phyloP scores from a whole-genome alignment of 1,140 invertebrate species.

The Magallana ariakensis region DNA sequence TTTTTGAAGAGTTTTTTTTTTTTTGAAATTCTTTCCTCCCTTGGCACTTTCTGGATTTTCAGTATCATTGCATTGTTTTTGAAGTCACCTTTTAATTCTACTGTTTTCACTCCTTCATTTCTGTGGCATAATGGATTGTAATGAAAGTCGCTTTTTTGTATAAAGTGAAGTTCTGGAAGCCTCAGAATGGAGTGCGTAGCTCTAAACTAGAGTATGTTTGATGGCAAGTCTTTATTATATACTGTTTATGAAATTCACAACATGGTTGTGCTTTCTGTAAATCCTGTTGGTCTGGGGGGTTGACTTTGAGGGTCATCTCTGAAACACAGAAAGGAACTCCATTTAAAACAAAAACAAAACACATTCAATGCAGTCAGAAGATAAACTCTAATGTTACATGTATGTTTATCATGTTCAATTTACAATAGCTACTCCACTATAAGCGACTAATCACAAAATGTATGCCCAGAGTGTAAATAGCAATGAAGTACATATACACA shows the following conservation, averaged over 20 bases:
- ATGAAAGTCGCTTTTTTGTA: background rate
- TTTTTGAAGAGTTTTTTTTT: background rate
- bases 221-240: background rate
- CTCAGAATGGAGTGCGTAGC: constrained; percentile 34
- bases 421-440: no score
- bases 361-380: background rate
- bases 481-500: no score
- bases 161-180: background rate
- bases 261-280: constrained; percentile 38
- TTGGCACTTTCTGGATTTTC: background rate
- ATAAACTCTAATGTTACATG: no score
- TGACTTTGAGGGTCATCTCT: constrained; percentile 13
- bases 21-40: constrained; percentile 27
- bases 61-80: no score
- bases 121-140: constrained; percentile 1
- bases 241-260: constrained; percentile 19
- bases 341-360: background rate
- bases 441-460: no score
- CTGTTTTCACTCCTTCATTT: background rate
- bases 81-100: background rate
- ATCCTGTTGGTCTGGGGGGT: constrained; percentile 17
- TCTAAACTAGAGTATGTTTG: background rate
- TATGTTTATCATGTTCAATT: no score
- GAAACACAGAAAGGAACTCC: background rate
- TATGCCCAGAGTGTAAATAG: no score